Evolutionary conservation across 2,797 vertebrate genomes (phyloP), one percentile per base, ranked within the genome.

Genomic region (Sebastes diaconus): DNA sequence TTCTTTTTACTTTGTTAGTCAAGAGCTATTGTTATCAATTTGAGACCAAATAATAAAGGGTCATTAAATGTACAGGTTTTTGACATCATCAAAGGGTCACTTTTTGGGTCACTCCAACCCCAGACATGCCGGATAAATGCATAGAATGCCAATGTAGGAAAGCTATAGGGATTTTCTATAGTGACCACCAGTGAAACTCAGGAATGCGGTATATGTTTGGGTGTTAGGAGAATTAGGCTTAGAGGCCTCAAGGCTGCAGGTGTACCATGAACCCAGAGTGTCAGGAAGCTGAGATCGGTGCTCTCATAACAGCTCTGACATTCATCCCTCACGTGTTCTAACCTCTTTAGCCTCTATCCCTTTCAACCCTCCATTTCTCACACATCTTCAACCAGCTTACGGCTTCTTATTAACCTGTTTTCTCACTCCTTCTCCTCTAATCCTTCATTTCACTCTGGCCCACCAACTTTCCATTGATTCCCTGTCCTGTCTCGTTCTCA

Each of bases 341-440:
- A 89, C 87, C 88, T 91, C 81, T 83, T 88, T 87, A 79, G 83
- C 86, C 87, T 88, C 84, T 81, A 87, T 89, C 88, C 87, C 90
- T 91, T 91, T 89, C 90, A 90, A 91, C 87, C 86, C 89, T 90
- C 84, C 30, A 82, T 89, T 94, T 94, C 90, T 93, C 93, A 93
- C 91, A 93, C 93, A 91, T 94, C 89, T 92, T 90, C 85, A 92
- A 91, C 80, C 90, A 68, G 94, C 91, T 95, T 92, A 94, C 1
- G 2, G 70, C 77, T 84, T 88, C 90, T 92, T 90, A 93, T 92
- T 91, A 93, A 93, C 90, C 83, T 82, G 86, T 92, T 94, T 94
- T 95, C 93, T 93, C 94, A 93, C 94, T 88, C 90, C 75, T 69
- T 82, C 66, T 12, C 83, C 69, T 73, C 64, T 92, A 93, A 95